phyloP scores from a whole-genome alignment of 1,140 invertebrate genomes.

The Nasonia giraulti region DNA sequence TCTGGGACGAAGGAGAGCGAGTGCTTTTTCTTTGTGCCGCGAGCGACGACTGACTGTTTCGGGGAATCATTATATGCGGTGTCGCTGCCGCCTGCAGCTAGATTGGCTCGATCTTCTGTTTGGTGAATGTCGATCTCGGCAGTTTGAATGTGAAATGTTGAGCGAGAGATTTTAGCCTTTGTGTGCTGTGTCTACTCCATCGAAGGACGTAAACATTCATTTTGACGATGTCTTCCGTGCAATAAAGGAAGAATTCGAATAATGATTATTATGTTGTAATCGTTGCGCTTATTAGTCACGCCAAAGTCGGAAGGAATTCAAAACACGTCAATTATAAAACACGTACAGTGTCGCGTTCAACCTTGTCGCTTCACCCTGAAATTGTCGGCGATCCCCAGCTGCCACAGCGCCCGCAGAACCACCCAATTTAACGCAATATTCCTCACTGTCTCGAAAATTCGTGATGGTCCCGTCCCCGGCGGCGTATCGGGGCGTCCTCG shows the following conservation, averaged over 20 bases:
- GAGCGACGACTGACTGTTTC: not conserved
- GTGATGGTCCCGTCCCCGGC: not conserved
- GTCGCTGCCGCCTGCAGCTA: not conserved
- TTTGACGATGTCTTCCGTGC: too few relatives aligned
- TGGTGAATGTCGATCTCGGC: not conserved
- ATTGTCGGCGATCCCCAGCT: not conserved
- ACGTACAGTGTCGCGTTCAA: not conserved
- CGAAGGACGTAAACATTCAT: too few relatives aligned
- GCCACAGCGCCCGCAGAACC: not conserved
- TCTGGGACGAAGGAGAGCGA: not conserved
- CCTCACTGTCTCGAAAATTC: not conserved
- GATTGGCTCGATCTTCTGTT: not conserved
- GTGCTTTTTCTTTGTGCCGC: not conserved
- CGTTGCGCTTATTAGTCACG: too few relatives aligned
- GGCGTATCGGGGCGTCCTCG: not conserved
- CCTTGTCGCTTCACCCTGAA: not conserved
- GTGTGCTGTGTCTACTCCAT: too few relatives aligned
- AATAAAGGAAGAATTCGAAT: too few relatives aligned
- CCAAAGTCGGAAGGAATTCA: not conserved
- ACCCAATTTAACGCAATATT: constrained; percentile 23
- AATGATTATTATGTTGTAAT: too few relatives aligned
- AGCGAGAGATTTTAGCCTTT: not conserved
- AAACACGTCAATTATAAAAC: not conserved
- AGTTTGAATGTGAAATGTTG: not conserved
- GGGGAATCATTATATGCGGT: not conserved